Percentiles rank a stretch among this genome's conserved stretches.
These are phyloP conservation scores for Muschampia staudingeri DNA, from an alignment of 2,888 invertebrate genomes.

Conservation along the genomic window DNA sequence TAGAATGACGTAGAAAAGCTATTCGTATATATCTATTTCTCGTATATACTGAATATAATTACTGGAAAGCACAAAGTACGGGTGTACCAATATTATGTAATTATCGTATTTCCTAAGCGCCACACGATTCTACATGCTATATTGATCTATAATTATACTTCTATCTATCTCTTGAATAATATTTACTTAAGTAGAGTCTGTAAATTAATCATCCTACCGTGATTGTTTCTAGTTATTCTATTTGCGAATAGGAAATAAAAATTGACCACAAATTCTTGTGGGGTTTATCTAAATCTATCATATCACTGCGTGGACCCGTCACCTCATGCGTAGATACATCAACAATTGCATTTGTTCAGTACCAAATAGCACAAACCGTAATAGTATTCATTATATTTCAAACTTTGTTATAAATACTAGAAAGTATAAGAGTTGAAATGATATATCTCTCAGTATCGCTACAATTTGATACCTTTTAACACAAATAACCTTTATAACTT, in stretches of 20 bases:
- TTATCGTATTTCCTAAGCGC: conserved; percentile 74
- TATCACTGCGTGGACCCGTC: conserved; percentile 70
- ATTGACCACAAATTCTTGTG: conserved; percentile 58
- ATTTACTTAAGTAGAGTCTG: conserved; percentile 84
- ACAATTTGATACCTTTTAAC: conserved; percentile 73
- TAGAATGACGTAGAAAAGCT: conserved; percentile 73
- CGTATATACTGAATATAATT: conserved; percentile 69
- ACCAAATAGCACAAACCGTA: conserved; percentile 87
- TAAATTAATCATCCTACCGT: conserved; percentile 88
- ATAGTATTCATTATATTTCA: conserved; percentile 82
- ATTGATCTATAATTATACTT: conserved; percentile 81
- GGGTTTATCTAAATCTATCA: conserved; percentile 62
- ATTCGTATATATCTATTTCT: conserved; percentile 73
- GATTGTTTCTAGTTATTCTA: conserved; percentile 70
- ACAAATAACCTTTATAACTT: conserved; percentile 83
- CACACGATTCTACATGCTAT: conserved; percentile 77
- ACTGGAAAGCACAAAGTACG: conserved; percentile 84
- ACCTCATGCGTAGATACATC: conserved; percentile 82
- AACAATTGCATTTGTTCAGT: conserved; percentile 88
- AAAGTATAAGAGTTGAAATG: conserved; percentile 74
- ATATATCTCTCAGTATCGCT: conserved; percentile 70
- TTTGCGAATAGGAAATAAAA: conserved; percentile 59
- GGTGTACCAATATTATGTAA: conserved; percentile 75
- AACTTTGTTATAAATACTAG: conserved; percentile 78
- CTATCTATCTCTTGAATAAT: conserved; percentile 85